These are phyloP conservation scores for Teinopalpus imperialis DNA, from an alignment of 2,888 invertebrate species.

Conservation along the genomic window DNA sequence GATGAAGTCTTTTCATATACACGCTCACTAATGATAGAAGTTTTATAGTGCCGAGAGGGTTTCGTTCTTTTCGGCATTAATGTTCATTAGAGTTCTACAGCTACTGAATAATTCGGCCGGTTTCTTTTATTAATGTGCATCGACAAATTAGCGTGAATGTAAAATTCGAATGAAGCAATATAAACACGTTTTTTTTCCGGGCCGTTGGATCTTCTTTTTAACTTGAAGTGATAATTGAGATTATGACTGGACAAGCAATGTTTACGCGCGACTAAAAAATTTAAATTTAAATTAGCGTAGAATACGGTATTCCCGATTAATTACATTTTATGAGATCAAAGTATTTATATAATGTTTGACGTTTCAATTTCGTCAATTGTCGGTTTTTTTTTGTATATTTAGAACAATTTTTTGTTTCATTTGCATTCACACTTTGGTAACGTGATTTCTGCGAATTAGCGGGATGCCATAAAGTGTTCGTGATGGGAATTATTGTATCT, in stretches of 20 bases:
- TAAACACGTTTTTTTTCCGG: constrained; percentile 63
- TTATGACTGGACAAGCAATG: constrained; percentile 64
- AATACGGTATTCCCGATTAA: constrained; percentile 37
- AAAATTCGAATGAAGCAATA: constrained; percentile 75
- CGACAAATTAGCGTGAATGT: constrained; percentile 80
- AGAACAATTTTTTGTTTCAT: constrained; percentile 22
- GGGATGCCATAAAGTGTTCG: constrained; percentile 46
- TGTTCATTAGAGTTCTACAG: constrained; percentile 74
- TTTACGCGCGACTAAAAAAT: constrained; percentile 49
- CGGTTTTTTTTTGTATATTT: constrained; percentile 26
- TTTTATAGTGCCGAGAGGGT: constrained; percentile 50
- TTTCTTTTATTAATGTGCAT: constrained; percentile 70
- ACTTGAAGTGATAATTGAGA: constrained; percentile 77
- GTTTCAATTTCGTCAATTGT: constrained; percentile 1
- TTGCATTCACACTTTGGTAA: constrained; percentile 45
- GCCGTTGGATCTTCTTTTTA: constrained; percentile 58
- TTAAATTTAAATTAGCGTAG: constrained; percentile 69
- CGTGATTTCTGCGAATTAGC: constrained; percentile 66
- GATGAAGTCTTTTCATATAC: constrained; percentile 69
- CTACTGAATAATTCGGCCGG: constrained; percentile 79
- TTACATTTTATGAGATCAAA: constrained; percentile 30
- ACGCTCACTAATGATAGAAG: constrained; percentile 63
- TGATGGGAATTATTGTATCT: constrained; percentile 63
- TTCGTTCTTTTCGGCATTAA: constrained; percentile 67
- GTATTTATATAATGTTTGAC: constrained; percentile 25